These are phyloP conservation scores for Kobus ellipsiprymnus DNA, from an alignment of 2,113 vertebrate species.

Conservation along the genomic window DNA sequence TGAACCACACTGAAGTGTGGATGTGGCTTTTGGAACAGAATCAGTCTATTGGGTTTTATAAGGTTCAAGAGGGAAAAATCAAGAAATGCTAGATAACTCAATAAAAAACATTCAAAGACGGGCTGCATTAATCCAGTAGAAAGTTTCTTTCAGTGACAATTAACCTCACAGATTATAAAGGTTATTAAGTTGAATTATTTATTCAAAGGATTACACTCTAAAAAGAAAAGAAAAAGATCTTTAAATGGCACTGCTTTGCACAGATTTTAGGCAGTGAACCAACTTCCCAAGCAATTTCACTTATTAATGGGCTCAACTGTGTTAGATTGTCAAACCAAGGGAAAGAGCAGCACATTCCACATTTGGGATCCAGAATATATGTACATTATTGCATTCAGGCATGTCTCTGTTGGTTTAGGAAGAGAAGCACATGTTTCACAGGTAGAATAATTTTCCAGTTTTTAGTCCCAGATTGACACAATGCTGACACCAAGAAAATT, in stretches of 20 bases:
- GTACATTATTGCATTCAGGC: slow-evolving; percentile 59
- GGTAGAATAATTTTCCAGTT: slow-evolving; percentile 74
- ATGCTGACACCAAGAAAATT: slow-evolving; percentile 72
- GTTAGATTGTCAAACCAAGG: slow-evolving; percentile 72
- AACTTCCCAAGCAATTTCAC: slow-evolving; percentile 75
- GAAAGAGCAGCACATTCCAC: slow-evolving; percentile 56
- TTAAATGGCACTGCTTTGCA: slow-evolving; percentile 63
- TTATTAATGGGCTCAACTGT: slow-evolving; percentile 69
- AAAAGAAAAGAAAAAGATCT: slow-evolving; percentile 62
- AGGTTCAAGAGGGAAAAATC: background rate
- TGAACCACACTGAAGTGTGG: background rate
- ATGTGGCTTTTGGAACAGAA: slow-evolving; percentile 30
- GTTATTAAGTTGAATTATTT: slow-evolving; percentile 74
- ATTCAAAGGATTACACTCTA: slow-evolving; percentile 66
- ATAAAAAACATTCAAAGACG: slow-evolving; percentile 45
- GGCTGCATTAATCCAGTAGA: slow-evolving; percentile 37
- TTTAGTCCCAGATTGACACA: slow-evolving; percentile 74
- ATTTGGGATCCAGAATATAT: slow-evolving; percentile 48
- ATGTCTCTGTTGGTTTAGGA: slow-evolving; percentile 51
- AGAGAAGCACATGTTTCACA: slow-evolving; percentile 60
- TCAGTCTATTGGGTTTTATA: slow-evolving; percentile 16
- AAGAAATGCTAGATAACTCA: slow-evolving; percentile 1
- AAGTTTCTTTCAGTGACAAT: slow-evolving; percentile 69
- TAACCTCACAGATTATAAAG: slow-evolving; percentile 68
- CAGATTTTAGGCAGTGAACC: slow-evolving; percentile 70